A percentile compares a stretch with the other conserved stretches of the same genome.
These are phyloP conservation scores for Acrocephalus arundinaceus DNA, from an alignment of 2,113 vertebrate genomes.

Conservation along the genomic window DNA sequence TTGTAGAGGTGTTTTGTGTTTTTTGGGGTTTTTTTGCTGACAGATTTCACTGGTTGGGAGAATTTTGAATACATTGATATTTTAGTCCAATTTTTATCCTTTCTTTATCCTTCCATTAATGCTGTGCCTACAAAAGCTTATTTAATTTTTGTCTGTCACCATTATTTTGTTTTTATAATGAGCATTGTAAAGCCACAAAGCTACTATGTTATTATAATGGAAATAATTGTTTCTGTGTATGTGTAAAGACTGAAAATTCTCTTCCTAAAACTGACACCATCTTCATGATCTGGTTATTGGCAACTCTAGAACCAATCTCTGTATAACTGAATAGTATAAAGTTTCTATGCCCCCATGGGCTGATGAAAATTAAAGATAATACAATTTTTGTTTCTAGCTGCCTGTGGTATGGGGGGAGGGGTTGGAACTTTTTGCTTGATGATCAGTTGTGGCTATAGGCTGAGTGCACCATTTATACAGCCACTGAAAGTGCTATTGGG, in stretches of 20 bases:
- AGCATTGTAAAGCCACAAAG: neutral
- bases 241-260: neutral
- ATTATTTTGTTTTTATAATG: neutral
- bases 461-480: neutral
- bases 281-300: neutral
- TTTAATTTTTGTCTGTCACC: neutral
- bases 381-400: neutral
- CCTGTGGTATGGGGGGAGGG: neutral
- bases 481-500: neutral
- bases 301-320: neutral
- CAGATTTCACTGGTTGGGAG: neutral
- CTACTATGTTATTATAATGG: neutral
- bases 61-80: neutral
- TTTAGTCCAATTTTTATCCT: neutral
- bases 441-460: neutral
- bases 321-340: neutral
- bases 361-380: neutral
- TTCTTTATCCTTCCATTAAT: neutral
- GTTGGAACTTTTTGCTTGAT: neutral
- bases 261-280: neutral
- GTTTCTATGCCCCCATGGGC: neutral
- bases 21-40: neutral
- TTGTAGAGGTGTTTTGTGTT: neutral
- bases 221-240: neutral
- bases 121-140: neutral